Base-by-base conservation (phyloP, 2,888 invertebrate genomes). In the Leucoma salicis region DNA sequence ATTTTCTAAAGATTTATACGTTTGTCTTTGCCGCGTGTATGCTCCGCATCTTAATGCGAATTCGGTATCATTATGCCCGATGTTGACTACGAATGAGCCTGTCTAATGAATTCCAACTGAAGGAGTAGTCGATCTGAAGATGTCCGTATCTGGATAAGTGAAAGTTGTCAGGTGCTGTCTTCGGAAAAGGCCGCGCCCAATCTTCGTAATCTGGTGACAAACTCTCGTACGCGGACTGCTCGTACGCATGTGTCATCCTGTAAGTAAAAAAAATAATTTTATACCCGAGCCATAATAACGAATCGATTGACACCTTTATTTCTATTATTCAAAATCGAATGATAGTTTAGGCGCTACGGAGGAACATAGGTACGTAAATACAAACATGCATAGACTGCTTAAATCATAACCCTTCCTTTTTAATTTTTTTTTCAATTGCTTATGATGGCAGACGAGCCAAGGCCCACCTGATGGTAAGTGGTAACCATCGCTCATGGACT, bases 41-140 rank as follows among this genome's bases (percentile, higher is more conserved):
- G 21, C 8, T 5, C 21, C 1, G 21, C 21, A 21, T 21, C 8
- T 16, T 21, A 8, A 21, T 11, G 24, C 15, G 28, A 25, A 14
- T 37, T 6, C n/a, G 6, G 28, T 8, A 13, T 25, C 10, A 31
- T 14, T 29, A 13, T n/a, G 35, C 45, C 31, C 60, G 39, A 32
- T 67, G 80, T 67, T 86, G 90, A 70, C 91, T 90, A 48, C 91
- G 90, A 63, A 95, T 95, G 58, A 94, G 93, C 67, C 94, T 92
- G 74, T 95, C 93, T 49, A 95, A 87, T 42, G 94, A 94, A 76
- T 94, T 94, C 95, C 95, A 95, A 80, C 94, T 95, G 78, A 93
- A 94, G 1, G 95, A 94, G 68, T 95, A 95, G 74, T 95, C 95
- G 58, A 95, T 95, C 83, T 95, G 94, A 34, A 95, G 85, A 64